Base-by-base conservation (phyloP, 2,797 vertebrate genomes). In the Microchirus variegatus region DNA sequence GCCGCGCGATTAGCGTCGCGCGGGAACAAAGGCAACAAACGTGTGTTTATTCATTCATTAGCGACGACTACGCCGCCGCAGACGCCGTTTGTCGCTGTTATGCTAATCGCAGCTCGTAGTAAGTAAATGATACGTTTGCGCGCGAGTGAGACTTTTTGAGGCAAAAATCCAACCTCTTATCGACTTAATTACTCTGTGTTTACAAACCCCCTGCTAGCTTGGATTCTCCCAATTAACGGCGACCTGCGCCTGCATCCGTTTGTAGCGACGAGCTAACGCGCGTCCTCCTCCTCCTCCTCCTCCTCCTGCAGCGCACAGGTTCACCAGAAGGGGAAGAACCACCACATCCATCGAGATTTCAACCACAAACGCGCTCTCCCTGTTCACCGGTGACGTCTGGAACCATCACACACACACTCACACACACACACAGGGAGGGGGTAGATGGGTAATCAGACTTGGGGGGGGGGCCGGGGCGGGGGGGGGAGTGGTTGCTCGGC, bases 381-480 rank as follows among this genome's bases (percentile, higher is more conserved):
- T n/a, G 67, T 73, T 70, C 68, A 54, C 58, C 74, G 54, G 38
- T 59, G 79, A 81, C 70, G 17, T 83, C 84, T 67, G 61, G 71
- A 13, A 41, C 91, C 93, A 89, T 87, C 93, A 94, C 93, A 75
- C 89, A 85, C 79, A 77, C 89, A 91, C 89, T 81, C 93, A 89
- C 87, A 31, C 31, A 8, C 91, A 90, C 91, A 91, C 91, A 86
- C 78, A 89, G 91, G 90, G 91, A 85, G 86, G 82, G 87, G 89
- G 93, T 94, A 76, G 94, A 94, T 94, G 94, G 94, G 94, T 92
- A 91, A 94, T 95, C 72, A 94, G 92, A 94, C 82, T n/a, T n/a
- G 63, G 87, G 87, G 83, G 81, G 82, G 86, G n/a, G n/a, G n/a
- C n/a, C n/a, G n/a, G n/a, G n/a, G n/a, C n/a, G n/a, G n/a, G n/a